These are phyloP conservation scores for Wiebesia pumilae DNA, from an alignment of 1,140 invertebrate genomes.

Conservation along the genomic window DNA sequence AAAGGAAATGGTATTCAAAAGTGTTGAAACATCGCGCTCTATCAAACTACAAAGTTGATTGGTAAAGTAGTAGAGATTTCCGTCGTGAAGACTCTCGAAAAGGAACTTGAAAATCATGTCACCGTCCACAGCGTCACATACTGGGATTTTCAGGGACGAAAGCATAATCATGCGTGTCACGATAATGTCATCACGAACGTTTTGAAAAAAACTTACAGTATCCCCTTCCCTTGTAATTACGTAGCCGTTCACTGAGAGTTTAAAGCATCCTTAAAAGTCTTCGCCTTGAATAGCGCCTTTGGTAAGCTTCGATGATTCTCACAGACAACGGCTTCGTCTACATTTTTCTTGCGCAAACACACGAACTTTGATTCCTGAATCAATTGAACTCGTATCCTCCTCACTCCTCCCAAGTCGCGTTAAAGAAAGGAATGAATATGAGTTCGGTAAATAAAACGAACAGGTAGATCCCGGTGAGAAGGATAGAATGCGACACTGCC, in stretches of 20 bases:
- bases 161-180: conserved; percentile 1
- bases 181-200: neutral
- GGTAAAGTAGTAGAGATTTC: conserved; percentile 7
- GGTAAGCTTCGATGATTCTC: neutral
- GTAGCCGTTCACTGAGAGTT: neutral
- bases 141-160: neutral
- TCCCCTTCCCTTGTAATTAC: neutral
- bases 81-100: conserved; percentile 18
- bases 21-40: neutral
- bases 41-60: neutral
- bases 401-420: neutral
- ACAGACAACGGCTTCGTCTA: neutral
- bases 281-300: neutral
- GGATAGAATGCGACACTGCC: neutral
- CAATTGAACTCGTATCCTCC: neutral
- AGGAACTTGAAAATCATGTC: neutral
- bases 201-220: neutral
- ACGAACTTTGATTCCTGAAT: neutral
- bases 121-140: neutral
- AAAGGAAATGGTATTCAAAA: no score
- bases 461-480: neutral
- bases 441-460: conserved; percentile 37
- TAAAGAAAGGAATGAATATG: conserved; percentile 16
- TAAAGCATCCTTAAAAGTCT: neutral
- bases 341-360: neutral